A percentile compares a stretch with the other conserved stretches of the same genome.
phyloP scores from a whole-genome alignment of 2,113 vertebrate species.

The Euleptes europaea region DNA sequence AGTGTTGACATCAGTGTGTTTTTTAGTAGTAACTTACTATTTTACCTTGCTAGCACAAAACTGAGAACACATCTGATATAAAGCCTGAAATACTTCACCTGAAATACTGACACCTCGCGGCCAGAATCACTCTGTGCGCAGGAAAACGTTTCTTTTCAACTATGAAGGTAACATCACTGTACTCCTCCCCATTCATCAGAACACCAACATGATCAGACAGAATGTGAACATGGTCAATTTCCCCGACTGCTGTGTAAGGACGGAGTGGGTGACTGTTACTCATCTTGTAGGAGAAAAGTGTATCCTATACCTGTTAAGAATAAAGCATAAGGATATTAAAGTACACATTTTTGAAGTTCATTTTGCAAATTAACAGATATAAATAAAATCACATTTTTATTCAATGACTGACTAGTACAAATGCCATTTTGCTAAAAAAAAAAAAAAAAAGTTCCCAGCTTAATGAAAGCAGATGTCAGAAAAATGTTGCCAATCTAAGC shows the following conservation, averaged over 20 bases:
- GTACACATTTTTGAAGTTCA: background rate
- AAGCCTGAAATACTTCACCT: slow-evolving; percentile 76
- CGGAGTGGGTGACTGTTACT: slow-evolving; percentile 95
- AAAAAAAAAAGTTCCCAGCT: too few relatives aligned
- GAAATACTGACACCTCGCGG: slow-evolving; percentile 97
- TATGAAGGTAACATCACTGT: slow-evolving; percentile 96
- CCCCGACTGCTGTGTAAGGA: slow-evolving; percentile 89
- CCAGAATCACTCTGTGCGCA: slow-evolving; percentile 94
- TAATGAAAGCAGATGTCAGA: background rate
- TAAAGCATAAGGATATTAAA: slow-evolving; percentile 2
- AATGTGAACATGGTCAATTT: slow-evolving; percentile 97
- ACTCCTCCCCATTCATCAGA: slow-evolving; percentile 92
- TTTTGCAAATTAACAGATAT: background rate
- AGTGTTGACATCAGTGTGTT: slow-evolving; percentile 53
- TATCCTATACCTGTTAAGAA: slow-evolving; percentile 53
- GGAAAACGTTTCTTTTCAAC: slow-evolving; percentile 96
- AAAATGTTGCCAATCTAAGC: slow-evolving; percentile 3
- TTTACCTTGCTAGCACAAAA: slow-evolving; percentile 54
- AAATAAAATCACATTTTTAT: background rate
- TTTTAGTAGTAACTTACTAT: slow-evolving; percentile 20
- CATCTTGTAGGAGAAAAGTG: slow-evolving; percentile 79
- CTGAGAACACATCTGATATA: slow-evolving; percentile 32
- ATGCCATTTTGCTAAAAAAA: background rate
- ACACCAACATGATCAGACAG: slow-evolving; percentile 96
- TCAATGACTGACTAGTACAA: background rate